Conservation (phyloP, 2,113 vertebrate genomes). For the Saccopteryx bilineata region DNA sequence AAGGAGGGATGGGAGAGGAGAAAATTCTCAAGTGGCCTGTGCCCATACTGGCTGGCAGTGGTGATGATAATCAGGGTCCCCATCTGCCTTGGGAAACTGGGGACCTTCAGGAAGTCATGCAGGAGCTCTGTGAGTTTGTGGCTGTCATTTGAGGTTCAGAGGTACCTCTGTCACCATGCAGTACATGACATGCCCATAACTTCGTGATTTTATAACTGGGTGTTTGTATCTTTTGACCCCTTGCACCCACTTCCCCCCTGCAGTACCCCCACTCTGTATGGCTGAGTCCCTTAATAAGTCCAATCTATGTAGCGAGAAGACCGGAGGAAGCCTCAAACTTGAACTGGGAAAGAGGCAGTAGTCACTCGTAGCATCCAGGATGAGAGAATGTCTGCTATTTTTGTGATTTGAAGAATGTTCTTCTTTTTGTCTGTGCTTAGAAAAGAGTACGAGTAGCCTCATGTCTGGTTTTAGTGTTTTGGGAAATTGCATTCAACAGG, state of each 20-base stretch:
- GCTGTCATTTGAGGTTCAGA: background rate
- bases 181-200: background rate
- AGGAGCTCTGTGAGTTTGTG: background rate
- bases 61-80: background rate
- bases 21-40: background rate
- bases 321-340: background rate
- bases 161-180: background rate
- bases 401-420: background rate
- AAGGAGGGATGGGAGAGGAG: background rate
- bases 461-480: background rate
- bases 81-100: background rate
- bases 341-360: background rate
- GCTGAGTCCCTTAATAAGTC: background rate
- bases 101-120: fast-evolving
- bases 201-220: background rate
- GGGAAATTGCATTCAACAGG: background rate
- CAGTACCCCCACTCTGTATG: background rate
- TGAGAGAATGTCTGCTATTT: background rate
- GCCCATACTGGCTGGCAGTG: background rate
- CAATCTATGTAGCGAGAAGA: background rate
- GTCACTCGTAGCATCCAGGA: background rate
- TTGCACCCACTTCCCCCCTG: background rate
- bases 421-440: background rate
- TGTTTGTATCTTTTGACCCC: background rate
- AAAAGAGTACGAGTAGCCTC: background rate